Percentiles rank a stretch among this genome's conserved stretches.
Conservation (phyloP, 2,797 vertebrate genomes). For the Sardinella longiceps region DNA sequence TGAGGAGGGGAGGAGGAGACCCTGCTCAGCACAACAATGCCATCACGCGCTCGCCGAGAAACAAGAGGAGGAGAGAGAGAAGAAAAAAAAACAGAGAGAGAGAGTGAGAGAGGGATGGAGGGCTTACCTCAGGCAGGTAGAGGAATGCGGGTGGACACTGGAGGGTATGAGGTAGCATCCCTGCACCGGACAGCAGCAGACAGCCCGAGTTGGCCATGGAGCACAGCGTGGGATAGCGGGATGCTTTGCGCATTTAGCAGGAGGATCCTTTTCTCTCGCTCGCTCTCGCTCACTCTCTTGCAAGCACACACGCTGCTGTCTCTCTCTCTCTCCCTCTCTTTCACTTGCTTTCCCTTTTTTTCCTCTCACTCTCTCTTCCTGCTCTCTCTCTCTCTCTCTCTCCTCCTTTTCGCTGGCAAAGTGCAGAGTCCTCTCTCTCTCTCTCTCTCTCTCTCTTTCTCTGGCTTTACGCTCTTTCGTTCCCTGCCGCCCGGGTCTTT, state of each 20-base stretch:
- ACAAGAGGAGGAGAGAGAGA: conserved; percentile 41
- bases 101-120: conserved; percentile 51
- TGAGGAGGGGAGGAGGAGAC: conserved; percentile 9
- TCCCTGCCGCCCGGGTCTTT: conserved; percentile 23
- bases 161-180: conserved; percentile 93
- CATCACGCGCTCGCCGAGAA: conserved; percentile 58
- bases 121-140: conserved; percentile 97
- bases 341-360: conserved; percentile 34
- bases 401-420: conserved; percentile 22
- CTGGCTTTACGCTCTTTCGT: conserved; percentile 27
- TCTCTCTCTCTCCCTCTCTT: conserved; percentile 52
- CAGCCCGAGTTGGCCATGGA: conserved; percentile 98
- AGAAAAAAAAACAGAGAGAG: conserved; percentile 1
- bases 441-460: conserved; percentile 45
- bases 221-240: conserved; percentile 90
- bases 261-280: conserved; percentile 63
- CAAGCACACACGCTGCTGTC: not conserved
- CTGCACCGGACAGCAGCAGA: conserved; percentile 92
- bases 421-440: conserved; percentile 23
- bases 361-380: conserved; percentile 26
- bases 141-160: conserved; percentile 93
- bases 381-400: conserved; percentile 7
- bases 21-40: conserved; percentile 44
- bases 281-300: conserved; percentile 32
- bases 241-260: conserved; percentile 79